A percentile compares a stretch with the other conserved stretches of the same genome.
These are phyloP conservation scores for Hetaerina titia DNA, from an alignment of 2,888 invertebrate species.

Conservation along the genomic window DNA sequence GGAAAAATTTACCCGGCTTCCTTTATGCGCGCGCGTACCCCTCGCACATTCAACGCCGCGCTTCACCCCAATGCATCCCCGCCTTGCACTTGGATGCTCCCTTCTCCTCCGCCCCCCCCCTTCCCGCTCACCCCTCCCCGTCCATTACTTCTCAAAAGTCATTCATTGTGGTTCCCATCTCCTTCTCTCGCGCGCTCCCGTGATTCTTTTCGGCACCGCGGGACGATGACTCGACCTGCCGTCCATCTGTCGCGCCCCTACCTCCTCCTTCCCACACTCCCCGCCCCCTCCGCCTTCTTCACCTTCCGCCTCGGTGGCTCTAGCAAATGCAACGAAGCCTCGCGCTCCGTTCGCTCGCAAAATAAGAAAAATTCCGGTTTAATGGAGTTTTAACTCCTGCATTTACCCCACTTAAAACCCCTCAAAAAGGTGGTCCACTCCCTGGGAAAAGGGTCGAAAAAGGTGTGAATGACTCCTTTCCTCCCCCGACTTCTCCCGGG, in stretches of 20 bases:
- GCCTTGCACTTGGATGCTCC: not conserved
- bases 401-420: slow-evolving; percentile 25
- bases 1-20: not conserved
- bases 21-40: not conserved
- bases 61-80: not conserved
- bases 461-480: slow-evolving; percentile 21
- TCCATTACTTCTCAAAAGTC: not conserved
- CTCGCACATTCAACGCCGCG: not conserved
- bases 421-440: not conserved
- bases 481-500: not conserved
- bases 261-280: not conserved
- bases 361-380: slow-evolving; percentile 58
- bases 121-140: too few species aligned
- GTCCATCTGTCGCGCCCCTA: not conserved
- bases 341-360: slow-evolving; percentile 34
- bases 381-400: slow-evolving; percentile 59
- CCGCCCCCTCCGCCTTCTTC: not conserved
- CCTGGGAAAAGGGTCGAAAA: not conserved
- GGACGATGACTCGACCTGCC: not conserved
- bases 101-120: not conserved
- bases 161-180: not conserved
- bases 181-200: not conserved
- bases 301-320: not conserved
- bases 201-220: not conserved
- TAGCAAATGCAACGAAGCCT: not conserved